Conservation (phyloP, 2,888 invertebrate genomes). For the Aleiodes leptofemur region DNA sequence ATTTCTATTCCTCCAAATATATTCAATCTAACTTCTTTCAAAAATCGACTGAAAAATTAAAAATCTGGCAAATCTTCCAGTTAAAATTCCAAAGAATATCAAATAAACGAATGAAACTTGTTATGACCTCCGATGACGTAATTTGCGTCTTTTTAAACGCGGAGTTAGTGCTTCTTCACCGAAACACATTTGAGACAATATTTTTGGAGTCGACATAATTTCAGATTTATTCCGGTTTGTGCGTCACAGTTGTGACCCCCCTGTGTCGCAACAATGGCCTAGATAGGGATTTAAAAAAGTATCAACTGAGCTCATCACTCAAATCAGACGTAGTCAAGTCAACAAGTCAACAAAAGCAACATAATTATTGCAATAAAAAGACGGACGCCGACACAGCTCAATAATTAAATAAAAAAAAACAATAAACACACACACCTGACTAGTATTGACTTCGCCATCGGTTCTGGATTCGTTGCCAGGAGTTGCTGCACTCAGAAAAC, state of each 20-base stretch:
- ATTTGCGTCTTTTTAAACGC: not conserved
- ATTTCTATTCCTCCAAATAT: too few relatives aligned
- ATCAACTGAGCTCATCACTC: conserved; percentile 16
- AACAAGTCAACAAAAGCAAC: conserved; percentile 4
- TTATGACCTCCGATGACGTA: too few relatives aligned
- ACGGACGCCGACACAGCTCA: not conserved
- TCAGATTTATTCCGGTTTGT: conserved; percentile 33
- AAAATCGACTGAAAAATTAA: too few relatives aligned
- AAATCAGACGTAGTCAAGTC: not conserved
- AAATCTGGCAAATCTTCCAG: too few relatives aligned
- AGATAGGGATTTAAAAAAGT: conserved; percentile 12
- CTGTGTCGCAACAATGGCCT: conserved; percentile 40
- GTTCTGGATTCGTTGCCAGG: conserved; percentile 76
- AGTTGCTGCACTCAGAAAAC: conserved; percentile 78
- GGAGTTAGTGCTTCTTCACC: not conserved
- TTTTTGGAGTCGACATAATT: conserved; percentile 46
- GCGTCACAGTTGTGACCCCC: not conserved
- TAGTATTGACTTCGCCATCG: conserved; percentile 79
- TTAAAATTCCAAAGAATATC: too few relatives aligned
- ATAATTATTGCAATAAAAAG: not conserved
- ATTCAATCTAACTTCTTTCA: too few relatives aligned
- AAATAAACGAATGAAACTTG: too few relatives aligned
- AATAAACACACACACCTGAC: conserved; percentile 72
- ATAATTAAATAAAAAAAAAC: conserved; percentile 8
- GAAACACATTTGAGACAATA: conserved; percentile 31